Base-by-base conservation (phyloP, 2,797 vertebrate species). In the Thaleichthys pacificus region DNA sequence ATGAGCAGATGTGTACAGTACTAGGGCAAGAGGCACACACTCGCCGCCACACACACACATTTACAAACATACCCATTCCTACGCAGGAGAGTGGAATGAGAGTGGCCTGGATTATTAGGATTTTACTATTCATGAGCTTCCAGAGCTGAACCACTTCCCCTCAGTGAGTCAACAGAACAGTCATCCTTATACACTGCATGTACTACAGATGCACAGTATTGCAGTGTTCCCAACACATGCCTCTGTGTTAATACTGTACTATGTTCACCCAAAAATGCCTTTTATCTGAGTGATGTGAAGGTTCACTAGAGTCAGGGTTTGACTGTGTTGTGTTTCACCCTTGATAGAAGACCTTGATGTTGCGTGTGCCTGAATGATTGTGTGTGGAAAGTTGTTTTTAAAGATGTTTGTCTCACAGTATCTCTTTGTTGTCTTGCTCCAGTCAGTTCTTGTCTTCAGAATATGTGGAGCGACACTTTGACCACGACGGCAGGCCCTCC, bases 401-500 rank as follows among this genome's bases (percentile, higher is more conserved):
- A 47, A 47, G 42, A 47, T 47, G 2, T 49, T 51, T 22, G 22
- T 47, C 24, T 4, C 22, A n/a, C 15, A 47, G 56, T 58, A 11
- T 15, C 2, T 28, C 9, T 9, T 58, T 73, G 21, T 68, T 24
- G 71, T 84, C 71, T n/a, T n/a, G 83, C 78, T 51, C 57, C 90
- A 98, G 96, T 80, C 93, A 95, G 84, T 94, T 98, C 70, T 93
- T 98, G 51, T 95, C 96, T 58, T 96, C 94, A 0, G 90, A 91
- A 42, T 97, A 97, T 3, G 90, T 95, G 82, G 96, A 98, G 71
- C 92, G 94, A 11, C 94, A 96, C 82, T 90, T 96, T 82, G 68
- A 82, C 6, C 80, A 78, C 60, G 81, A 89, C 0, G 89, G 88
- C 70, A 86, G 80, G 72, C 85, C 86, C 15, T 78, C 57, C 8